These are phyloP conservation scores for Aulostomus chinensis DNA, from an alignment of 2,797 vertebrate genomes.

Conservation along the genomic window DNA sequence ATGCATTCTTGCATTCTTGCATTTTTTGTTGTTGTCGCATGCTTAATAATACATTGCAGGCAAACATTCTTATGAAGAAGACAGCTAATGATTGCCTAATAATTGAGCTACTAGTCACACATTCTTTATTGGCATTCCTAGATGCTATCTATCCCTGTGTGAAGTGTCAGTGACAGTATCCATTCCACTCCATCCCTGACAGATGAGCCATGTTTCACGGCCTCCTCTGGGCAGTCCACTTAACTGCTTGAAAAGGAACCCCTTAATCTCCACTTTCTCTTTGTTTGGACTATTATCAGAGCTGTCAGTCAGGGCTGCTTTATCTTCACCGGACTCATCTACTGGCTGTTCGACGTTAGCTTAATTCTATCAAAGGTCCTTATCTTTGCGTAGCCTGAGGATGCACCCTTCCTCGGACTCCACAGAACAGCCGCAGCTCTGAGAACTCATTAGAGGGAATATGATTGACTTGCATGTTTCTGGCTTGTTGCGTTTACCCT, in stretches of 20 bases:
- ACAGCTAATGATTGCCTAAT: neutral
- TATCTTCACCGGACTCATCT: conserved; percentile 76
- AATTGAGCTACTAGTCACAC: conserved; percentile 1
- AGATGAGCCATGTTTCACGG: conserved; percentile 72
- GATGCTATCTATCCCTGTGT: conserved; percentile 51
- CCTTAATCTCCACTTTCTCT: conserved; percentile 81
- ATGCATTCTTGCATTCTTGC: too few relatives aligned
- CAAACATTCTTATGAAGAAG: too few relatives aligned
- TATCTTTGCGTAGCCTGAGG: conserved; percentile 69
- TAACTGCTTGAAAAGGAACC: conserved; percentile 73
- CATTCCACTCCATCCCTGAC: conserved; percentile 62
- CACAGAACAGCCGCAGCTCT: conserved; percentile 21
- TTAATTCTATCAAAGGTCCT: conserved; percentile 74
- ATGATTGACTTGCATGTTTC: conserved; percentile 8
- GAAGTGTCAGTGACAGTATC: conserved; percentile 63
- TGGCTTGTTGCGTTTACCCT: neutral
- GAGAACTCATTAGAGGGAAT: conserved; percentile 43
- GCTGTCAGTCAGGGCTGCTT: conserved; percentile 70
- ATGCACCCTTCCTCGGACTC: conserved; percentile 57
- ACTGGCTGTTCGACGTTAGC: conserved; percentile 66
- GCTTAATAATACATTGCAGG: too few relatives aligned
- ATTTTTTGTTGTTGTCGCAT: too few relatives aligned
- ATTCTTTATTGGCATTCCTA: conserved; percentile 57
- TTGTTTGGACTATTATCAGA: conserved; percentile 75
- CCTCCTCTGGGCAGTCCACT: conserved; percentile 75